Base-by-base conservation (phyloP, 2,113 vertebrate species). In the Bufo bufo region DNA sequence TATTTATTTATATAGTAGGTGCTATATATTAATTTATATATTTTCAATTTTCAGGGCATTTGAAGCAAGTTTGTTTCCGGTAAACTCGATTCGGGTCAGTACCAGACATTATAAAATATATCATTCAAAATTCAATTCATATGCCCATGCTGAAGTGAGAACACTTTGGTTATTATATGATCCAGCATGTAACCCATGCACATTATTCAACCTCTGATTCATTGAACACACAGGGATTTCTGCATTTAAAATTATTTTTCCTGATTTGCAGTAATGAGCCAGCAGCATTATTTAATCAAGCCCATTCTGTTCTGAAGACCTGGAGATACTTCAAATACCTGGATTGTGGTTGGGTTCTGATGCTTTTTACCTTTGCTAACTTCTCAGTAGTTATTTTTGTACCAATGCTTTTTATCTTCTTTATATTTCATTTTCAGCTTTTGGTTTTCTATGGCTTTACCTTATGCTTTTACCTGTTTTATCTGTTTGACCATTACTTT, bases 231-330 rank as follows among this genome's bases (percentile, higher is more conserved):
- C 23, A 50, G 45, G 61, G 61, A 5, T 83, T 74, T 83, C 61
- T 83, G 47, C 43, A 71, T n/a, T 50, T 71, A 54, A 58, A 45
- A 47, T 74, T 3, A 85, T 72, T 20, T 33, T 69, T 52, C 3
- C 23, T 74, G 83, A 50, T 85, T 74, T 85, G 66, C 69, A 58
- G 43, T 85, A 85, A 74, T 85, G 66, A 85, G 69, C 3, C 19
- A 14, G 45, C 52, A 20, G 43, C n/a, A 74, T 72, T 74, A 74
- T 85, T 85, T 85, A 85, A 85, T 85, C 83, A 85, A 47, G 69
- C 69, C 69, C 69, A 74, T 85, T 85, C 83, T 72, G 23, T 85
- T 72, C 83, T 74, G 33, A 74, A 45, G 83, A 85, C 83, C 69
- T 74, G 33, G 8, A 74, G 83, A 59, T 9, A 59, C 66, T 72